A percentile compares a stretch with the other conserved stretches of the same genome.
phyloP scores from a whole-genome alignment of 2,113 vertebrate species.

The Epinephelus lanceolatus region DNA sequence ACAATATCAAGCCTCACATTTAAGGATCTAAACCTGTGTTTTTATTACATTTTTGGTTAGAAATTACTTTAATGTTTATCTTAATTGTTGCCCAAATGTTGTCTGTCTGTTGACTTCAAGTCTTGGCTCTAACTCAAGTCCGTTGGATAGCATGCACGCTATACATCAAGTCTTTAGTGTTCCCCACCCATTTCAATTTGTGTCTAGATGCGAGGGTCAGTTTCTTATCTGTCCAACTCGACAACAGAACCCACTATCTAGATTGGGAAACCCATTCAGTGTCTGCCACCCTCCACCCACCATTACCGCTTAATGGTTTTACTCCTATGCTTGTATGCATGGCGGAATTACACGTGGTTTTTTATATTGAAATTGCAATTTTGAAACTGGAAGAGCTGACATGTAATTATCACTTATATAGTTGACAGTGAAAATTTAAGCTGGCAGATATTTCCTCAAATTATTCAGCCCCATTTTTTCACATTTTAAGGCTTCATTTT shows the following conservation, averaged over 20 bases:
- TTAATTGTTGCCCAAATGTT: neutral
- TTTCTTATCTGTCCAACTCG: constrained; percentile 5
- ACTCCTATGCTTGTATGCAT: neutral
- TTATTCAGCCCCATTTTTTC: neutral
- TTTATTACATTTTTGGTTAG: neutral
- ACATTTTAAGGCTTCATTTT: neutral
- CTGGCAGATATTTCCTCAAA: neutral
- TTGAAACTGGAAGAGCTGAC: neutral
- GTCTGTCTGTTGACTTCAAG: too few relatives aligned
- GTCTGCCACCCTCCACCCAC: neutral
- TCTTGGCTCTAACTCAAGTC: neutral
- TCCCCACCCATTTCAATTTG: neutral
- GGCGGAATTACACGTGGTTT: neutral
- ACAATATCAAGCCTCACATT: neutral
- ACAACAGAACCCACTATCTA: neutral
- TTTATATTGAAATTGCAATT: neutral
- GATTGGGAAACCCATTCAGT: neutral
- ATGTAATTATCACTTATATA: neutral
- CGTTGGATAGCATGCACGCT: neutral
- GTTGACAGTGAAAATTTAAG: neutral
- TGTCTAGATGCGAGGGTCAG: neutral
- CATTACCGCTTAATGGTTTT: neutral
- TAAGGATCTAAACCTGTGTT: neutral
- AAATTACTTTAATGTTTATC: too few relatives aligned
- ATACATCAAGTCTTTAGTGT: neutral